These are phyloP conservation scores for Paradoxurus hermaphroditus DNA, from an alignment of 2,113 vertebrate species.

Conservation along the genomic window DNA sequence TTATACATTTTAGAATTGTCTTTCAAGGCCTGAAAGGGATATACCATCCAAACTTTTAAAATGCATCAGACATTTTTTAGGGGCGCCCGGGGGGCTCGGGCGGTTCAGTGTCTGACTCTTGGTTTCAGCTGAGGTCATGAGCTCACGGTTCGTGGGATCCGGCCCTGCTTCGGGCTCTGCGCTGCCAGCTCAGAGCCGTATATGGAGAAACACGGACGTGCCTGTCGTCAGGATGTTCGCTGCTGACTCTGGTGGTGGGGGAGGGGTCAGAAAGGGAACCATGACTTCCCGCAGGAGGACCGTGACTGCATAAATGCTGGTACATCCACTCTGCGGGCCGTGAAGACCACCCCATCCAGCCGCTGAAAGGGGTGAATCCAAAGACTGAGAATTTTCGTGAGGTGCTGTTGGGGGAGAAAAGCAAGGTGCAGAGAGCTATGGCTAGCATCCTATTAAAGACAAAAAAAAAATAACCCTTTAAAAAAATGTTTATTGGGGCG, in stretches of 20 bases:
- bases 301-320: not conserved
- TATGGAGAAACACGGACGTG: not conserved
- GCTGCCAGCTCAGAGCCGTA: too few species aligned
- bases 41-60: too few species aligned
- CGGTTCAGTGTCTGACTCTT: too few species aligned
- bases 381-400: not conserved
- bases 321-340: fast-evolving
- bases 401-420: too few species aligned
- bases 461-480: not conserved
- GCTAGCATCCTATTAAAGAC: not conserved
- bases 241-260: not conserved
- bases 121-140: too few species aligned
- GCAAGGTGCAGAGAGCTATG: not conserved
- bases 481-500: too few species aligned
- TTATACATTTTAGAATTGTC: too few species aligned
- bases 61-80: too few species aligned
- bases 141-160: too few species aligned
- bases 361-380: not conserved
- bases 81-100: too few species aligned
- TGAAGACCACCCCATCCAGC: not conserved
- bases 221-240: not conserved
- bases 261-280: not conserved
- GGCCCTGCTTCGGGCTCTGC: too few species aligned
- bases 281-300: not conserved
- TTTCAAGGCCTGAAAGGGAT: too few species aligned